Conservation (phyloP, 2,797 vertebrate genomes). For the Valencia hispanica region DNA sequence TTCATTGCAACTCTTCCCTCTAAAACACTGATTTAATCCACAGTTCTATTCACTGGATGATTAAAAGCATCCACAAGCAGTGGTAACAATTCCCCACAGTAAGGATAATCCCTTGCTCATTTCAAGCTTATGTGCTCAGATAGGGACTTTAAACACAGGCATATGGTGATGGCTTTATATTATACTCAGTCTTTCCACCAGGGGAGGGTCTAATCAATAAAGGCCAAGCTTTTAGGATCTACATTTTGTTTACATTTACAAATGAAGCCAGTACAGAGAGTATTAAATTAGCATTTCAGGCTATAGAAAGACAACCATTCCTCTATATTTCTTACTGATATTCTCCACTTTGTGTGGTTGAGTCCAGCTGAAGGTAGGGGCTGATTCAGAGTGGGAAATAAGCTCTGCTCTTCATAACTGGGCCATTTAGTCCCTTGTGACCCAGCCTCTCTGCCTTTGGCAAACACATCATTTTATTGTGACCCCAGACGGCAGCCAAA, state of each 20-base stretch:
- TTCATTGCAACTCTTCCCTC: slow-evolving; percentile 51
- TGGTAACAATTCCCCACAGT: slow-evolving; percentile 55
- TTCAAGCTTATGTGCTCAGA: slow-evolving; percentile 72
- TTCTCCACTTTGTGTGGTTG: slow-evolving; percentile 57
- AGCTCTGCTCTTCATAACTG: slow-evolving; percentile 80
- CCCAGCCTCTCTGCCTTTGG: slow-evolving; percentile 76
- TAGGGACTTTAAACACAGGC: slow-evolving; percentile 73
- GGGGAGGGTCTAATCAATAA: slow-evolving; percentile 68
- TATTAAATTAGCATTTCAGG: slow-evolving; percentile 20
- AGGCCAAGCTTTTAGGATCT: slow-evolving; percentile 54
- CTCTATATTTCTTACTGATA: slow-evolving; percentile 47
- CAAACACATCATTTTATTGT: slow-evolving; percentile 81
- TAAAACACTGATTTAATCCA: slow-evolving; percentile 54
- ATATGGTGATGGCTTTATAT: slow-evolving; percentile 76
- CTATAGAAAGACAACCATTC: slow-evolving; percentile 41
- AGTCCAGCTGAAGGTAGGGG: slow-evolving; percentile 63
- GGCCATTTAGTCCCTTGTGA: slow-evolving; percentile 80
- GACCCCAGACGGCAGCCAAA: slow-evolving; percentile 77
- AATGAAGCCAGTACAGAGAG: slow-evolving; percentile 11
- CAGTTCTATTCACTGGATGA: slow-evolving; percentile 55
- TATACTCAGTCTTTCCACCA: slow-evolving; percentile 62
- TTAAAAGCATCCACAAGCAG: slow-evolving; percentile 57
- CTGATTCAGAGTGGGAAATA: slow-evolving; percentile 76
- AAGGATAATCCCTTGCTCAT: slow-evolving; percentile 71
- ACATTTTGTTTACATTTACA: slow-evolving; percentile 41